phyloP scores from a whole-genome alignment of 2,888 invertebrate genomes.

The Pheosia tremula region DNA sequence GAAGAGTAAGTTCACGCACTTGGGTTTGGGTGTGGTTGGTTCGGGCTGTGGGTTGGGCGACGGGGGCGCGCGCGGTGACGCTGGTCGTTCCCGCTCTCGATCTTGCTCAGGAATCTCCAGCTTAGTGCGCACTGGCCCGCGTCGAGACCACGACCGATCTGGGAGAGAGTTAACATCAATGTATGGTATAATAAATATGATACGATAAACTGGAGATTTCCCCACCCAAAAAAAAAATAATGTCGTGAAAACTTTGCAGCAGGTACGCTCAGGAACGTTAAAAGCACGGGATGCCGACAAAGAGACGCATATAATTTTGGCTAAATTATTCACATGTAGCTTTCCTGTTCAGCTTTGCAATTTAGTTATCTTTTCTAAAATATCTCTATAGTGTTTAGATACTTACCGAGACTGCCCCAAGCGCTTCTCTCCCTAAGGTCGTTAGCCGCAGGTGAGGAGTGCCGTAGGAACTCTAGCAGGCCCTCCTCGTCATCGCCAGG shows the following conservation, averaged over 20 bases:
- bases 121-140: constrained; percentile 89
- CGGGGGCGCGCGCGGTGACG: constrained; percentile 68
- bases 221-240: too few species aligned
- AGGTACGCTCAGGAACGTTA: too few species aligned
- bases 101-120: constrained; percentile 93
- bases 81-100: constrained; percentile 85
- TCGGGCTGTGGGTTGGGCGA: constrained; percentile 37
- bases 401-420: constrained; percentile 92
- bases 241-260: too few species aligned
- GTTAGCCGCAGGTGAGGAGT: constrained; percentile 88
- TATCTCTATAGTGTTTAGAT: neutral
- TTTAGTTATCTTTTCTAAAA: too few species aligned
- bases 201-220: too few species aligned
- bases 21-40: constrained; percentile 65
- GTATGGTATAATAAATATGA: too few species aligned
- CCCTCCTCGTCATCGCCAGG: constrained; percentile 91
- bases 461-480: constrained; percentile 93
- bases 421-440: constrained; percentile 91
- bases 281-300: too few species aligned
- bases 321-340: too few species aligned
- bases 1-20: constrained; percentile 42
- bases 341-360: too few species aligned
- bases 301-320: too few species aligned
- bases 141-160: constrained; percentile 96
- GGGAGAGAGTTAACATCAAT: neutral